Conservation (phyloP, 2,888 invertebrate species). For the Pristionchus japonicus region DNA sequence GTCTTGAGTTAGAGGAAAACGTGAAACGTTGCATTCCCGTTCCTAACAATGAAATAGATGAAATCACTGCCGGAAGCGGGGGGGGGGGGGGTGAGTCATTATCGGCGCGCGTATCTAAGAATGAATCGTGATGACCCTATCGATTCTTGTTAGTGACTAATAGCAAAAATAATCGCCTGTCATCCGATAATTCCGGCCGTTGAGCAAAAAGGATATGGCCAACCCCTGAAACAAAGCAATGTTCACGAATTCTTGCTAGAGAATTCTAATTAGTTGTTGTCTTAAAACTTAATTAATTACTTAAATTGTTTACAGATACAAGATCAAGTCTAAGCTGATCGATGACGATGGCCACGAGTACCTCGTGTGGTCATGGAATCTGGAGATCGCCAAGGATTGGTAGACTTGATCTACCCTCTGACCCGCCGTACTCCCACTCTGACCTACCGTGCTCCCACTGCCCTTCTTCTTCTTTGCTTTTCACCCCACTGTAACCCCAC, state of each 20-base stretch:
- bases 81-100: not conserved
- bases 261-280: not conserved
- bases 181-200: not conserved
- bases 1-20: too few species aligned
- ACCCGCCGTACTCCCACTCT: not conserved
- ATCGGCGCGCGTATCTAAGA: not conserved
- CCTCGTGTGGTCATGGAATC: conserved; percentile 97
- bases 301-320: conserved; percentile 81
- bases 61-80: not conserved
- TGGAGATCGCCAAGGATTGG: conserved; percentile 99
- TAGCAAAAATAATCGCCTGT: not conserved
- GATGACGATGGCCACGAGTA: conserved; percentile 97
- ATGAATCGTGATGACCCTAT: not conserved
- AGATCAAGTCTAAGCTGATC: conserved; percentile 90
- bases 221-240: not conserved
- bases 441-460: not conserved
- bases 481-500: not conserved
- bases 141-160: conserved; percentile 6
- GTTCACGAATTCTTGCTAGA: not conserved
- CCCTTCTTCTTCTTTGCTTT: not conserved
- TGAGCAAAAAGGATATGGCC: too few species aligned
- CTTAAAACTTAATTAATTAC: not conserved
- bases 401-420: conserved; percentile 39
- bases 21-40: too few species aligned
- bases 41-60: not conserved